Percentiles rank a stretch among this genome's conserved stretches.
Evolutionary conservation across 2,888 invertebrate genomes (phyloP).

Genomic region (Scaptomyza cyrtandrae): DNA sequence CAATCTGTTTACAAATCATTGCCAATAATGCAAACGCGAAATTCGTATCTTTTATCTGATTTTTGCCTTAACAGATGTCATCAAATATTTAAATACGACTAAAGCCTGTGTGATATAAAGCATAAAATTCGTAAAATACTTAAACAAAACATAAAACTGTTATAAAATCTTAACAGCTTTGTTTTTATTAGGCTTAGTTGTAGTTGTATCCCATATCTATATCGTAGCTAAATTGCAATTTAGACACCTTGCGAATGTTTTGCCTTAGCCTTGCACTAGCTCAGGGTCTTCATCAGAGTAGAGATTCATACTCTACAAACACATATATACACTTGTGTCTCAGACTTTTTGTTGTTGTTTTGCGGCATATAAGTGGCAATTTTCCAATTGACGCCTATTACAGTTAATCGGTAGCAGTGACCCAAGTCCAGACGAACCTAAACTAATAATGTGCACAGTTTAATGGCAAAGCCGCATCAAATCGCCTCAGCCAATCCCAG

Average conservation of each 20-base stretch:
- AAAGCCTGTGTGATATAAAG: too few relatives aligned
- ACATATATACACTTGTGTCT: conserved; percentile 4
- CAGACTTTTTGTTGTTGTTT: conserved; percentile 26
- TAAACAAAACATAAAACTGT: too few relatives aligned
- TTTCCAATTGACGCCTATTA: conserved; percentile 80
- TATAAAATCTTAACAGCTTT: too few relatives aligned
- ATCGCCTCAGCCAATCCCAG: conserved; percentile 56
- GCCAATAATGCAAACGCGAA: conserved; percentile 61
- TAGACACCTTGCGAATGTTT: conserved; percentile 1
- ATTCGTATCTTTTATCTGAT: conserved; percentile 9
- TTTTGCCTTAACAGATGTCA: conserved; percentile 37
- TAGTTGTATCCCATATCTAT: too few relatives aligned
- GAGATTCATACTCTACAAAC: background rate
- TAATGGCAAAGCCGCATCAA: conserved; percentile 76
- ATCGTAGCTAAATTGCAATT: too few relatives aligned
- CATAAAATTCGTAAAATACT: too few relatives aligned
- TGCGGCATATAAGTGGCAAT: conserved; percentile 74
- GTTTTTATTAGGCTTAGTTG: too few relatives aligned
- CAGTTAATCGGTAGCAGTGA: conserved; percentile 78
- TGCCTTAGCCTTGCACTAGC: conserved; percentile 30
- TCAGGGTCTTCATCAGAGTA: conserved; percentile 20
- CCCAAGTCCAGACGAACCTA: conserved; percentile 80
- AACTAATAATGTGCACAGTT: conserved; percentile 78
- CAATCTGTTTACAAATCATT: conserved; percentile 45
- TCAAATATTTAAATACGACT: conserved; percentile 64